Conservation (phyloP, 2,113 vertebrate genomes). For the Gymnogyps californianus region DNA sequence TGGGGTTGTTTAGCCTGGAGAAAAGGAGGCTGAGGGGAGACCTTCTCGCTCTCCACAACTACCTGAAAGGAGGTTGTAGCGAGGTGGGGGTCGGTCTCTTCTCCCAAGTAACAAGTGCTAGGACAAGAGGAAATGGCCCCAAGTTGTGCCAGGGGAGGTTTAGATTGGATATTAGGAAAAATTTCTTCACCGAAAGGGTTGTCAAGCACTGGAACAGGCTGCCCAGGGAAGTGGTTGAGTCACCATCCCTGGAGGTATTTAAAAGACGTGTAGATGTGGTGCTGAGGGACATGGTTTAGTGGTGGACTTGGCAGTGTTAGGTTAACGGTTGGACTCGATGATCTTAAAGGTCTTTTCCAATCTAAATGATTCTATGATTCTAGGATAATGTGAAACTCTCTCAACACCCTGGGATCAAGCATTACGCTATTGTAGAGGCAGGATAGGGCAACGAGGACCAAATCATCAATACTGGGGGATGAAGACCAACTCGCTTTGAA, state of each 20-base stretch:
- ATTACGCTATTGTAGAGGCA: background rate
- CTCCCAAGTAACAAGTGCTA: no score
- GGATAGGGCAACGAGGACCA: background rate
- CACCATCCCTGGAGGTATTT: background rate
- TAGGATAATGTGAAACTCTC: background rate
- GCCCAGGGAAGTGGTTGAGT: accelerated
- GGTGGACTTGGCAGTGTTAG: background rate
- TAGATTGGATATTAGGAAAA: no score
- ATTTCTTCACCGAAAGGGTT: accelerated
- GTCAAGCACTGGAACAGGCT: background rate
- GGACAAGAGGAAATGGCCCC: no score
- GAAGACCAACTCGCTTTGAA: background rate
- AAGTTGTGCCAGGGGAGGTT: no score
- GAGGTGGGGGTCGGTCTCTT: no score
- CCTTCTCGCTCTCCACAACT: no score
- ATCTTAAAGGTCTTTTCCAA: background rate
- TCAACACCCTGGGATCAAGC: background rate
- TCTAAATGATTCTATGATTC: background rate
- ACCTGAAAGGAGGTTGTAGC: no score
- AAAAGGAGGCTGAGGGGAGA: no score
- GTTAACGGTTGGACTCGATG: accelerated
- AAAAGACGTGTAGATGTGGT: accelerated
- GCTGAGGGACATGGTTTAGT: background rate
- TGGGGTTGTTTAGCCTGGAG: no score
- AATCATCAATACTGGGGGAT: accelerated